These are phyloP conservation scores for Phalera bucephala DNA, from an alignment of 2,888 invertebrate species.

Conservation along the genomic window DNA sequence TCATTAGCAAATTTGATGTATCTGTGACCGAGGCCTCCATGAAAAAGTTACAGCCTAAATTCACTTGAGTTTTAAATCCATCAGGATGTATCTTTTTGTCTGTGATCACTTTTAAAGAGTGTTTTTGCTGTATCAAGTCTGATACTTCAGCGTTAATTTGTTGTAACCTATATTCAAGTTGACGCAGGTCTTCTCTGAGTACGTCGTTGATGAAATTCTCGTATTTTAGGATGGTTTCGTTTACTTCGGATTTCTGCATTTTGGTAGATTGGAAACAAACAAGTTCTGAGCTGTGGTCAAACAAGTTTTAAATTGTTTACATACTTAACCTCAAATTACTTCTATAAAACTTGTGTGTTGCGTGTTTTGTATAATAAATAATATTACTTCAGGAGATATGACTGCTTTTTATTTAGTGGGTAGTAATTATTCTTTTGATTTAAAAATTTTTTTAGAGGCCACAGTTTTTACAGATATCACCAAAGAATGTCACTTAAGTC, in stretches of 20 bases:
- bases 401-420: no score
- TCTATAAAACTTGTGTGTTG: no score
- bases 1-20: slow-evolving; percentile 85
- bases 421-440: no score
- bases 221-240: slow-evolving; percentile 68
- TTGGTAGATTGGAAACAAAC: no score
- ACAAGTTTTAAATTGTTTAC: slow-evolving; percentile 1
- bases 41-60: slow-evolving; percentile 93
- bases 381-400: no score
- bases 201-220: slow-evolving; percentile 91
- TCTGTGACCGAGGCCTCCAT: slow-evolving; percentile 89
- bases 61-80: slow-evolving; percentile 82
- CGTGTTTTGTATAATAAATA: no score
- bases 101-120: slow-evolving; percentile 85
- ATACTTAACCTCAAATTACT: slow-evolving; percentile 14
- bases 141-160: slow-evolving; percentile 85
- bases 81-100: slow-evolving; percentile 75
- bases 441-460: no score
- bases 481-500: no score
- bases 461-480: no score
- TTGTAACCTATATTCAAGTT: slow-evolving; percentile 83
- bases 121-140: slow-evolving; percentile 89
- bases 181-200: slow-evolving; percentile 87
- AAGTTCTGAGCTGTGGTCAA: no score
- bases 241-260: slow-evolving; percentile 48